These are phyloP conservation scores for Lycaon pictus DNA, from an alignment of 2,113 vertebrate species.

Conservation along the genomic window DNA sequence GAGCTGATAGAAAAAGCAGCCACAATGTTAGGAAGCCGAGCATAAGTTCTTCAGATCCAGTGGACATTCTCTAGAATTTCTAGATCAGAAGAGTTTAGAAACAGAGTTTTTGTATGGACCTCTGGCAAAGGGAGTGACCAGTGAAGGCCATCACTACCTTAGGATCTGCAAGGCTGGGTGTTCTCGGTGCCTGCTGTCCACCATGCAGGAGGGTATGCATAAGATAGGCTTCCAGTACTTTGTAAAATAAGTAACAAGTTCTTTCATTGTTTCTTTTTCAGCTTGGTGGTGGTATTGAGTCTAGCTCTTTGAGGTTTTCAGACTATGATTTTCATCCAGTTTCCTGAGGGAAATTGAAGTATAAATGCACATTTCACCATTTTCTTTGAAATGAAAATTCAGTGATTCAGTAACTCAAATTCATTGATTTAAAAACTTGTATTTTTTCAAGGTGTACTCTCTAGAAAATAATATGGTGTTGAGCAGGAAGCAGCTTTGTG, in stretches of 20 bases:
- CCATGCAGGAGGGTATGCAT: background rate
- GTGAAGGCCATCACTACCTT: no score
- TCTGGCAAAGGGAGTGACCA: no score
- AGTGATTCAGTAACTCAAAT: background rate
- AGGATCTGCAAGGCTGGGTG: no score
- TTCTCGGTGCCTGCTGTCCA: no score
- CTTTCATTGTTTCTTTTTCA: background rate
- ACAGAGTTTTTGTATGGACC: background rate
- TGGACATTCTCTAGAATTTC: background rate
- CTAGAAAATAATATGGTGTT: background rate
- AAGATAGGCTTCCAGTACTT: conserved; percentile 30
- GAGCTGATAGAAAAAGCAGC: background rate
- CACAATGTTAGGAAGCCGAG: background rate
- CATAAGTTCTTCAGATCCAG: background rate
- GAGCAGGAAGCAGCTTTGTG: background rate
- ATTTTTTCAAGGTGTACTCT: background rate
- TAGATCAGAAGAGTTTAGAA: background rate
- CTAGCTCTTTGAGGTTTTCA: background rate
- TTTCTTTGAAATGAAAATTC: conserved; percentile 45
- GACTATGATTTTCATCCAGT: background rate
- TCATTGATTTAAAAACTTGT: conserved; percentile 23
- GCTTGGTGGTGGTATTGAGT: background rate
- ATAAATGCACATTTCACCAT: background rate
- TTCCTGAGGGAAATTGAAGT: background rate
- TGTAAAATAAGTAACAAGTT: background rate